phyloP scores from a whole-genome alignment of 2,797 vertebrate species.

The Muraenolepis orangiensis region DNA sequence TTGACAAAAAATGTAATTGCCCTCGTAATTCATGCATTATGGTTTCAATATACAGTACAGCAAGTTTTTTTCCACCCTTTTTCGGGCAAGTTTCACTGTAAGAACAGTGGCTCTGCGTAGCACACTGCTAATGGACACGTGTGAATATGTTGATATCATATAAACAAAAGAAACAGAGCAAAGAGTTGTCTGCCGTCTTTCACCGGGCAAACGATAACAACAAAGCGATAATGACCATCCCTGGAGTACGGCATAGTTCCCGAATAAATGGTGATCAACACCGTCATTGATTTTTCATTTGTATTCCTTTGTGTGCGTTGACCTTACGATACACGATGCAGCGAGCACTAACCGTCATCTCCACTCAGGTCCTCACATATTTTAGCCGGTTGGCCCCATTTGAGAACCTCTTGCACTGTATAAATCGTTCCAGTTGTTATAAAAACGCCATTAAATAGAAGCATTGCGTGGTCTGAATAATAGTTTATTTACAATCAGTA shows the following conservation, averaged over 20 bases:
- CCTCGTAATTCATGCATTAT: neutral
- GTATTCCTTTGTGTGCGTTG: slow-evolving; percentile 12
- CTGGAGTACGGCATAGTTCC: slow-evolving; percentile 28
- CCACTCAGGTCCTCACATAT: slow-evolving; percentile 26
- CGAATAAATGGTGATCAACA: slow-evolving; percentile 41
- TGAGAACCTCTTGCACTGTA: neutral
- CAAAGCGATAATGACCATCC: slow-evolving; percentile 13
- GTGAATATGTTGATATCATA: neutral
- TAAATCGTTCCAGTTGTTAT: neutral
- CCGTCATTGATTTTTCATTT: slow-evolving; percentile 53
- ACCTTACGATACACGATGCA: slow-evolving; percentile 22
- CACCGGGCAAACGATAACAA: slow-evolving; percentile 14
- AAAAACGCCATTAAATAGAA: neutral
- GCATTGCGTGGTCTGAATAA: neutral
- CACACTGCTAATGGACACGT: neutral
- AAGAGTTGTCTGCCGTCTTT: slow-evolving; percentile 20
- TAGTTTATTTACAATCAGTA: neutral
- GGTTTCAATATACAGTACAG: neutral
- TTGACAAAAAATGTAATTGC: neutral
- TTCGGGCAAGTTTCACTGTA: neutral
- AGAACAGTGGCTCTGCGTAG: neutral
- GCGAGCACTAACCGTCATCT: slow-evolving; percentile 25
- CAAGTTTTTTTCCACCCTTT: neutral
- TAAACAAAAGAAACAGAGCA: slow-evolving; percentile 20
- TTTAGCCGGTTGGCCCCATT: slow-evolving; percentile 7